Percentiles rank a stretch among this genome's conserved stretches.
These are phyloP conservation scores for Tricholauxania praeusta DNA, from an alignment of 2,888 invertebrate genomes.

Conservation along the genomic window DNA sequence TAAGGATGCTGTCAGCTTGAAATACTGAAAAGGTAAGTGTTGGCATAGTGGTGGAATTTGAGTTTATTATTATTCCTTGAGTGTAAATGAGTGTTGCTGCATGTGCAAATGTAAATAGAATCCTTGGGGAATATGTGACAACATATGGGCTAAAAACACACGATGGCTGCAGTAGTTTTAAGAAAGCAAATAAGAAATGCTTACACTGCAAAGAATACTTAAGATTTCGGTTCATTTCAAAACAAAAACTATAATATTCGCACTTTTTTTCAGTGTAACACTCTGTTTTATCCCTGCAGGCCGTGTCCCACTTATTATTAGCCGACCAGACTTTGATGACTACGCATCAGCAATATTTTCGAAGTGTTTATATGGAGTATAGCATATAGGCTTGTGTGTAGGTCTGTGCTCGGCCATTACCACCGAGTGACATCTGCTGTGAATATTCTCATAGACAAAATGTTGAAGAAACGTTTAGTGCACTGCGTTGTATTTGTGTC, in stretches of 20 bases:
- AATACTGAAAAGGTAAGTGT: constrained; percentile 18
- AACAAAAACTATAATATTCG: no score
- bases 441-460: constrained; percentile 36
- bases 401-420: constrained; percentile 35
- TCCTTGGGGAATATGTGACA: constrained; percentile 46
- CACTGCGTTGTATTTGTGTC: constrained; percentile 55
- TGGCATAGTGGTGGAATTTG: not conserved
- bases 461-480: constrained; percentile 4
- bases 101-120: constrained; percentile 33
- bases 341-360: constrained; percentile 29
- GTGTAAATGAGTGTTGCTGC: constrained; percentile 36
- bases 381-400: not conserved
- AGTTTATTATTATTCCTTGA: constrained; percentile 52
- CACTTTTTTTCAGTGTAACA: no score
- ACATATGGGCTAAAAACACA: constrained; percentile 43
- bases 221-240: not conserved
- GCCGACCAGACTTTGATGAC: constrained; percentile 23
- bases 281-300: not conserved
- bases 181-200: constrained; percentile 30
- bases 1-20: constrained; percentile 20
- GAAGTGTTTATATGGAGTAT: not conserved
- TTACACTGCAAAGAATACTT: not conserved
- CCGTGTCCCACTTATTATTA: constrained; percentile 12
- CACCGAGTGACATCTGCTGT: constrained; percentile 44
- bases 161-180: constrained; percentile 6